phyloP scores from a whole-genome alignment of 2,113 vertebrate species.

The Trochalopteron elliotii region DNA sequence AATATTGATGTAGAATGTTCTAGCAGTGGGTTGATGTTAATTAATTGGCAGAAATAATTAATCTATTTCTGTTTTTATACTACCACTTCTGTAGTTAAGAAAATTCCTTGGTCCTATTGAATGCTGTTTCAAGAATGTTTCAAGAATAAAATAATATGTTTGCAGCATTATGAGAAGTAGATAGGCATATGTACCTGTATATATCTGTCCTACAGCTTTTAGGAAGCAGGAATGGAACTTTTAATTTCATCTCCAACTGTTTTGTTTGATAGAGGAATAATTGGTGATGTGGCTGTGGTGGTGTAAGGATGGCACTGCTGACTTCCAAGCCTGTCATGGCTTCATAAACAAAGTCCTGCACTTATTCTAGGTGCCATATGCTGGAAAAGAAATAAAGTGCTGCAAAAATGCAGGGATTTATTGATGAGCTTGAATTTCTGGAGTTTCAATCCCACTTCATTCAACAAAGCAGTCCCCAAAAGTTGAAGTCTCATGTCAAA shows the following conservation, averaged over 20 bases:
- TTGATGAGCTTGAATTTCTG: not conserved
- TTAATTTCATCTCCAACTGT: not conserved
- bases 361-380: not conserved
- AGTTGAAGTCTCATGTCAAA: not conserved
- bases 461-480: not conserved
- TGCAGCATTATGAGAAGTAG: not conserved
- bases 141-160: slow-evolving; percentile 17
- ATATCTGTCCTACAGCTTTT: not conserved
- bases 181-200: not conserved
- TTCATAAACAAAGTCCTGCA: not conserved
- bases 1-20: not conserved
- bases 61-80: not conserved
- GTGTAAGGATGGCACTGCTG: not conserved
- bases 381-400: not conserved
- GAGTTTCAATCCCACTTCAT: not conserved
- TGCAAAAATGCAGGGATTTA: not conserved
- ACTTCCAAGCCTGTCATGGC: not conserved
- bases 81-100: not conserved
- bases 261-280: slow-evolving; percentile 18
- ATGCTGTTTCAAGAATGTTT: not conserved
- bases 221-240: not conserved
- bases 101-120: not conserved
- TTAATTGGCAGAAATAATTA: slow-evolving; percentile 18
- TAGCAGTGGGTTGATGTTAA: not conserved
- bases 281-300: not conserved